Base-by-base conservation (phyloP, 2,113 vertebrate genomes). In the Phalacrocorax aristotelis region DNA sequence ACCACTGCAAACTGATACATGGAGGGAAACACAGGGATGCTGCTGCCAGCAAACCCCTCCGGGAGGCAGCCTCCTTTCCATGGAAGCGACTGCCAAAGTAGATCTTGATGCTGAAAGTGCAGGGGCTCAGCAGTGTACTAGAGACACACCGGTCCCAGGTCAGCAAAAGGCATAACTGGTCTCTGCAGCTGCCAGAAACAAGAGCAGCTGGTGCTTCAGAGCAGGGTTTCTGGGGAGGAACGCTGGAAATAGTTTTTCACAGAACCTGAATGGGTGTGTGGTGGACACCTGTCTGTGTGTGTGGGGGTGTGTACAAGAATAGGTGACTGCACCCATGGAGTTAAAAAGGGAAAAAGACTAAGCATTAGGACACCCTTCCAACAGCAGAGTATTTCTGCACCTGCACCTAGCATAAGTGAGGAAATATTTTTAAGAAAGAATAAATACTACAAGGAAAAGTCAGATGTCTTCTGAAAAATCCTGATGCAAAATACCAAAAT, bases 241-340 rank as follows among this genome's bases (percentile, higher is more conserved):
- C 29, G 13, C 25, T 27, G 10, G 69, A 44, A 83, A 72, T 9
- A n/a, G 20, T 16, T 68, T 65, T 19, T 32, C 27, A 62, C 11
- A 3, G 11, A 48, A 38, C 14, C 32, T 20, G 15, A 46, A 48
- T 0, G 2, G 26, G 21, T 15, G 12, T 0, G 20, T 26, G 13
- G 13, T 38, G 20, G 29, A 15, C 1, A 6, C 14, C 14, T 42
- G 11, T 22, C 4, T 9, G 6, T 23, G 18, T 10, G 30, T 18
- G 54, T 4, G 1, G 5, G 6, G 16, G 48, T 21, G 49, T 11
- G 9, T 13, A 26, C 23, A 46, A 44, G 23, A 49, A 44, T 0
- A n/a, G 22, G 38, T 14, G n/a, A 60, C 69, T 21, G n/a, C 62
- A 62, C 9, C 44, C 80, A 2, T 0, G n/a, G 54, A 48, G 36